Conservation (phyloP, 2,113 vertebrate species). For the Crotophaga sulcirostris region DNA sequence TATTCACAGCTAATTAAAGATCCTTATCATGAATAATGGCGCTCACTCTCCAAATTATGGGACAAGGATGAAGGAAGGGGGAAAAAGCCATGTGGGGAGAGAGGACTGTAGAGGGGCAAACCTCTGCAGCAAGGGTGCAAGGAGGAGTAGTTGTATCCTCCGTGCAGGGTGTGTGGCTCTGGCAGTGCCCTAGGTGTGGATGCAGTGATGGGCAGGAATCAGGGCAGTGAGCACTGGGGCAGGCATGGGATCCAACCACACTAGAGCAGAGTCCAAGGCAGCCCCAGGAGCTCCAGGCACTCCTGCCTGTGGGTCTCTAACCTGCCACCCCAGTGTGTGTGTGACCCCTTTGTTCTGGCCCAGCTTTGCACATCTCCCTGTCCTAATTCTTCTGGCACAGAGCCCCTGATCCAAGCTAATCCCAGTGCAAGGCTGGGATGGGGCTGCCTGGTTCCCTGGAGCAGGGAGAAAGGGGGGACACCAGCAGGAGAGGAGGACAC, state of each 20-base stretch:
- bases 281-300: background rate
- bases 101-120: background rate
- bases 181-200: background rate
- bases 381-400: background rate
- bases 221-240: accelerated
- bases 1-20: conserved; percentile 76
- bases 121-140: background rate
- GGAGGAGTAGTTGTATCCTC: background rate
- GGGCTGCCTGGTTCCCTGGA: background rate
- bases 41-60: conserved; percentile 43
- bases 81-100: background rate
- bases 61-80: background rate
- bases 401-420: background rate
- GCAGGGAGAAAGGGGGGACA: background rate
- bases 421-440: background rate
- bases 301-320: background rate
- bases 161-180: background rate
- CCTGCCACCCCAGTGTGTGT: background rate
- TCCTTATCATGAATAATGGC: conserved; percentile 67
- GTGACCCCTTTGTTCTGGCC: background rate
- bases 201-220: background rate
- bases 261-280: background rate
- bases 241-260: background rate
- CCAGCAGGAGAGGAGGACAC: background rate
- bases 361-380: background rate